Evolutionary conservation across 2,113 vertebrate genomes (phyloP), one percentile per base, ranked within the genome.

Genomic region (Tragulus kanchil): DNA sequence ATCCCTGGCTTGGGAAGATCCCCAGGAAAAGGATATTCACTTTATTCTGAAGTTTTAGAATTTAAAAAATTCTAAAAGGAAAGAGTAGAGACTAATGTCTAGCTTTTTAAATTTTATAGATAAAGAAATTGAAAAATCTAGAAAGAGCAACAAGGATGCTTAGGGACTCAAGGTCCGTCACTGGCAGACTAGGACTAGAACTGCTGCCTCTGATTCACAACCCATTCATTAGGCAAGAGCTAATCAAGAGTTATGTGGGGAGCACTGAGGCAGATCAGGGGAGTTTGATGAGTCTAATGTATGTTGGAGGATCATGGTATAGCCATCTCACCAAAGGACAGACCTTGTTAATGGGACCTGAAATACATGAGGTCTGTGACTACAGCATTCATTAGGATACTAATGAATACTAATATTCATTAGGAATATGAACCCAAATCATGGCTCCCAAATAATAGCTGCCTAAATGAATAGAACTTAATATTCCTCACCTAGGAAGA

Each of bases 381-480:
- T 64, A 54, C 15, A 90, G 8, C 42, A 14, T 90, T 10, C 69
- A 4, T 69, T 67, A 83, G 59, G 26, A 94, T 36, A 36, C 36
- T 36, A 36, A 36, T 36, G 36, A 36, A 36, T 36, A 36, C 36
- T 36, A 36, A 36, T 36, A 36, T 90, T 10, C 69, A 4, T 69
- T 67, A 83, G 59, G 26, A 94, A 85, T 64, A 14, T 82, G 25
- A 88, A 64, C 36, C 42, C 36, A 93, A 54, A 71, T 90, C 12
- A 65, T 79, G 23, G 15, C 58, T 82, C 36, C 19, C 14, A 71
- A 83, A 14, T 45, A 77, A 77, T 11, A 54, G 36, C 19, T 21
- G 8, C 61, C 89, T 93, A 95, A 89, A 59, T 67, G 92, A 95
- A 85, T 82, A 82, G 13, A n/a, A 42, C 71, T 81, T 94, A 65